Evolutionary conservation across 2,888 invertebrate genomes (phyloP).

Genomic region (Peribatodes rhomboidaria): DNA sequence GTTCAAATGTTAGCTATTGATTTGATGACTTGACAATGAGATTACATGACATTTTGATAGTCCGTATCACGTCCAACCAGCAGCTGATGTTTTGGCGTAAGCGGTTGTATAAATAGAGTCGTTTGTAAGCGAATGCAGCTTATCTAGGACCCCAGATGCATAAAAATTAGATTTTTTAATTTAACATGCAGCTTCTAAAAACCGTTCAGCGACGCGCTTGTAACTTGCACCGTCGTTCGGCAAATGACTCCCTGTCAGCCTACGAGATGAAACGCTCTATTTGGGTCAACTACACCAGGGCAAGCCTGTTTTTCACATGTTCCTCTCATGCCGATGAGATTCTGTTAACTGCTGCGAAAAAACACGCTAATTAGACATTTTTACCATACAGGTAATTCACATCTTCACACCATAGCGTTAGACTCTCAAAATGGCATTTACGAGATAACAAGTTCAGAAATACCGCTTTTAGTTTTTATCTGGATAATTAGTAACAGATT

Average conservation of each 20-base stretch:
- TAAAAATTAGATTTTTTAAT: too few species aligned
- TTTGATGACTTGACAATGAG: too few species aligned
- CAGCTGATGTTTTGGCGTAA: too few species aligned
- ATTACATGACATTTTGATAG: too few species aligned
- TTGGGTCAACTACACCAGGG: slow-evolving; percentile 67
- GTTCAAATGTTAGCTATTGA: too few species aligned
- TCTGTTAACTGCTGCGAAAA: slow-evolving; percentile 47
- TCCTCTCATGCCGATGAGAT: slow-evolving; percentile 43
- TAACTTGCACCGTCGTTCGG: slow-evolving; percentile 49
- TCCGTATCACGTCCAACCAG: too few species aligned
- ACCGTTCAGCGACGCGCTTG: slow-evolving; percentile 40
- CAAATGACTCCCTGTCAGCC: slow-evolving; percentile 54
- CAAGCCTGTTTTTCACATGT: slow-evolving; percentile 53
- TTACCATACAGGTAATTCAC: slow-evolving; percentile 30
- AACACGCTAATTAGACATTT: slow-evolving; percentile 55
- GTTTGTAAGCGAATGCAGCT: too few species aligned
- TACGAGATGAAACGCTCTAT: slow-evolving; percentile 61
- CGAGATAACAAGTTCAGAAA: slow-evolving; percentile 18
- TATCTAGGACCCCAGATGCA: too few species aligned
- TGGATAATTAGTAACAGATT: slow-evolving; percentile 14
- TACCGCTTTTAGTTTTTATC: slow-evolving; percentile 1
- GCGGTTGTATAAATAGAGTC: too few species aligned
- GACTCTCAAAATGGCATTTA: slow-evolving; percentile 4
- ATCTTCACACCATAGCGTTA: slow-evolving; percentile 30
- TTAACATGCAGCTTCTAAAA: not conserved